A percentile compares a stretch with the other conserved stretches of the same genome.
Evolutionary conservation across 2,113 vertebrate genomes (phyloP).

Genomic region (Channa maculata): DNA sequence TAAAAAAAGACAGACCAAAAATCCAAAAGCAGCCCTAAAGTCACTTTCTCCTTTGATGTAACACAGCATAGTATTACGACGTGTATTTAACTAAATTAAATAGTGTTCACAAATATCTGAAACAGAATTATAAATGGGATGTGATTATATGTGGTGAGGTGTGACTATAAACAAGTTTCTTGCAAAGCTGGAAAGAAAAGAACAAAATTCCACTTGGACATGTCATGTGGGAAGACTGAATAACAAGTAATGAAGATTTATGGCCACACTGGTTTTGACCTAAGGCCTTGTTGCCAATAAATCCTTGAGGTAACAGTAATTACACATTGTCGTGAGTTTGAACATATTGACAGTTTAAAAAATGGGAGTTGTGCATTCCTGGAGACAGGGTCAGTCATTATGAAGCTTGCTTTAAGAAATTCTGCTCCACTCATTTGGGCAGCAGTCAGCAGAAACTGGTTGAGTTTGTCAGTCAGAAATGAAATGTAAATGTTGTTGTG

Average conservation of each 20-base stretch:
- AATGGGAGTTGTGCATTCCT: too few species aligned
- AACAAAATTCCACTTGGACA: neutral
- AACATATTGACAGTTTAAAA: neutral
- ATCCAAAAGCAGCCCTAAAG: conserved; percentile 43
- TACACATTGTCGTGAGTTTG: neutral
- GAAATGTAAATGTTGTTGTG: too few species aligned
- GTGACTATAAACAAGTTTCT: conserved; percentile 14
- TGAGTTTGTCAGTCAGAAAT: too few species aligned
- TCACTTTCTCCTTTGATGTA: conserved; percentile 49
- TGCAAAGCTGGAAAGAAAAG: conserved; percentile 10
- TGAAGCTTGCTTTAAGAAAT: too few species aligned
- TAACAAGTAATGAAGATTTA: neutral
- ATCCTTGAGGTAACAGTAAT: neutral
- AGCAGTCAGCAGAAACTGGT: too few species aligned
- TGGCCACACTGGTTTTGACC: neutral
- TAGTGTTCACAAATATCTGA: conserved; percentile 48
- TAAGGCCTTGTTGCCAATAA: neutral
- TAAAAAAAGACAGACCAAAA: conserved; percentile 2
- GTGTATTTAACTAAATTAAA: conserved; percentile 31
- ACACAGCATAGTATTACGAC: neutral
- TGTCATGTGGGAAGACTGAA: neutral
- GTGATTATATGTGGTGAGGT: conserved; percentile 17
- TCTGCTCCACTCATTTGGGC: too few species aligned
- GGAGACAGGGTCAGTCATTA: too few species aligned
- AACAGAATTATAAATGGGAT: conserved; percentile 19